Evolutionary conservation across 1,140 invertebrate species (phyloP), one percentile per base, ranked within the genome.

Genomic region (Bombus turneri): DNA sequence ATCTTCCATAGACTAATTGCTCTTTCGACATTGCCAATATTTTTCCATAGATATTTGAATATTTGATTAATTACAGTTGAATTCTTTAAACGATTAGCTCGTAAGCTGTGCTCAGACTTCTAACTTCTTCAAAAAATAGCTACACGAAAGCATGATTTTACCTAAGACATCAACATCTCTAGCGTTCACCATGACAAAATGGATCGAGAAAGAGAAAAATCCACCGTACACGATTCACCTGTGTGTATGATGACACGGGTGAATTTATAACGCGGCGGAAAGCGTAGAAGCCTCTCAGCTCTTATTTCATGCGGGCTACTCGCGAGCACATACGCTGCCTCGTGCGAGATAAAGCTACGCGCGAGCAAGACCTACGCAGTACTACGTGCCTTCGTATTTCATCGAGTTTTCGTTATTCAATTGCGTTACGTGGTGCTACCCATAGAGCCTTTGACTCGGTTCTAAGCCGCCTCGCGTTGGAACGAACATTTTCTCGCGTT

Each of bases 281-380:
- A 62, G 28, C 59, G 59, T n/a, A 28, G 57, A 28, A 12, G 0
- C 3, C 28, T 47, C 5, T 28, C 25, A 4, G 1, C 28, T 59
- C 10, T 59, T 59, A 28, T 59, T 59, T 59, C 57, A 28, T 28
- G 12, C 3, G 28, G 28, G 10, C 28, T 25, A 3, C 0, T 59
- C 57, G 57, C 25, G 57, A 59, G 57, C 57, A 59, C 57, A 28
- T 59, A 59, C 34, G 41, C 15, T 22, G 41, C 31, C 47, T 53
- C 47, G 47, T 71, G 78, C 47, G 39, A 75, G 78, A 53, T 53
- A 77, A 22, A 25, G 68, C 43, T 72, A 28, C 34, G 62, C 28
- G 62, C 18, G 13, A 25, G 9, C 41, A 5, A 34, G 25, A 71
- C 9, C 39, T 73, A 13, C 41, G 4, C 41, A 1, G 59, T 5